Evolutionary conservation across 2,113 vertebrate species (phyloP), one percentile per base, ranked within the genome.

Genomic region (Atlantisia rogersi): DNA sequence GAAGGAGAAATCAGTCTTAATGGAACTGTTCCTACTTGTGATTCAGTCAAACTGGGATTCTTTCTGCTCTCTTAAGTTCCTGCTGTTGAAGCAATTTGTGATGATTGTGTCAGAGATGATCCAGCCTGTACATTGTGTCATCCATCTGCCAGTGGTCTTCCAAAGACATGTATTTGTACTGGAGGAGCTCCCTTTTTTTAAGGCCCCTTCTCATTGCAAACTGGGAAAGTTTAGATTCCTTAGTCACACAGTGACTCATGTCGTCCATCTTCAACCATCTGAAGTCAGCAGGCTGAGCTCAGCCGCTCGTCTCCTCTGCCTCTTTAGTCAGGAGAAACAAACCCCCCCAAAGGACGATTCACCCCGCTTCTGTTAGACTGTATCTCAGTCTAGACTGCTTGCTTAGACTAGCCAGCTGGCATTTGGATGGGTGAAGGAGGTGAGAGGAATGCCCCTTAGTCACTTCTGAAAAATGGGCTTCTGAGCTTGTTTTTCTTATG

Each of bases 361-460:
- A 82, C 92, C 89, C 93, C 77, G 55, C 83, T 86, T 26, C 18
- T 91, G 80, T 48, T 79, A 56, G 14, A 50, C 19, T 83, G 75
- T 78, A 29, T 71, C 80, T 87, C 56, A 11, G 78, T 87, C 90
- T 94, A 90, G 58, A 56, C 81, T 91, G 74, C 81, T 75, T 90
- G 65, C 93, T 91, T 32, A 53, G 81, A 46, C 88, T 59, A 53
- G 92, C 81, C 80, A 86, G 83, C 94, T 95, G 96, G 84, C 91
- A 86, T 95, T 96, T 91, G 86, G 48, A 18, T 89, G 93, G 62
- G 60, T 76, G 94, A 97, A 96, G 86, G 91, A 95, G 81, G 89
- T 95, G 93, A 95, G 94, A 89, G 93, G 94, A 97, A 96, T 96
- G 77, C 83, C 92, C 94, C 95, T 93, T 95, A 24, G 29, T 94